Evolutionary conservation across 2,888 invertebrate genomes (phyloP).

Genomic region (Tuberolachnus salignus): DNA sequence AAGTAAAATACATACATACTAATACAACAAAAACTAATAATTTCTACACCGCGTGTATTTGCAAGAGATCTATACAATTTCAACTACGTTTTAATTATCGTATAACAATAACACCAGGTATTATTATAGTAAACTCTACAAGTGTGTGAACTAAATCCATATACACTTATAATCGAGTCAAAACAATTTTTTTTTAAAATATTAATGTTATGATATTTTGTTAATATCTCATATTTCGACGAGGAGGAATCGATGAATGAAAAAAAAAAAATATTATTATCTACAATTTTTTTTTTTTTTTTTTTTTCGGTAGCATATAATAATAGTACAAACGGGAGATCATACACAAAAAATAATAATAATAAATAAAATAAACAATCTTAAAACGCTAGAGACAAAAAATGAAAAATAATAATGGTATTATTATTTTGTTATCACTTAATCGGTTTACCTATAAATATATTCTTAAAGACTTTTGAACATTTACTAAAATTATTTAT

Average conservation of each 20-base stretch:
- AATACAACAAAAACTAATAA: constrained; percentile 18
- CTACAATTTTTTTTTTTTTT: constrained; percentile 26
- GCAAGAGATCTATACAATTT: constrained; percentile 44
- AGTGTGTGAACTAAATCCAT: constrained; percentile 10
- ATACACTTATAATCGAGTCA: neutral
- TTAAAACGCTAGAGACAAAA: constrained; percentile 21
- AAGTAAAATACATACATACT: constrained; percentile 3
- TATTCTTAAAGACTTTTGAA: neutral
- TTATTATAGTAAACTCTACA: constrained; percentile 18
- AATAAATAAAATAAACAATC: constrained; percentile 36
- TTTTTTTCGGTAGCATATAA: neutral
- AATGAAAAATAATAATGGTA: constrained; percentile 15
- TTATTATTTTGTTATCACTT: constrained; percentile 4
- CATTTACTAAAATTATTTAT: constrained; percentile 31
- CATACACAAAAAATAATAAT: constrained; percentile 12
- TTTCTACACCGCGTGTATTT: constrained; percentile 18
- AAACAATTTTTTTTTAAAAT: neutral
- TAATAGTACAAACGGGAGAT: neutral
- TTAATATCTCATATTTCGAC: neutral
- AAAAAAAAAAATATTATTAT: constrained; percentile 17
- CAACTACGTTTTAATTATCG: neutral
- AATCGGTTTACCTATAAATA: neutral
- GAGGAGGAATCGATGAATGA: neutral
- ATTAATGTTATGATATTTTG: neutral
- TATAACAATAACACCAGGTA: neutral